Evolutionary conservation across 1,140 invertebrate species (phyloP).

Genomic region (Aphis gossypii): DNA sequence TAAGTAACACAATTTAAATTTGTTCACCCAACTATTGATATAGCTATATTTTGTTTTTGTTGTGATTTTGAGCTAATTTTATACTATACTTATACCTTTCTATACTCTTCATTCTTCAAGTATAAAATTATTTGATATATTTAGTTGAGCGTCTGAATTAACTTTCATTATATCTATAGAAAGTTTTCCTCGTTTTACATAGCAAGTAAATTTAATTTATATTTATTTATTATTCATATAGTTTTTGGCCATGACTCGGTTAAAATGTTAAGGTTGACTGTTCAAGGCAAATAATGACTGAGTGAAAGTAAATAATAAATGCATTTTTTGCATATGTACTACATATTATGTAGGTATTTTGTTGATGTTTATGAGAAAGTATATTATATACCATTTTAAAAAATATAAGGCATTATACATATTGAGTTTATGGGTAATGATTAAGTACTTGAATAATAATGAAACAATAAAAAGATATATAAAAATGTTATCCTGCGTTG

Average conservation of each 20-base stretch:
- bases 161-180: conserved; percentile 22
- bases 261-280: conserved; percentile 19
- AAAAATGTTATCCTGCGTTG: neutral
- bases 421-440: neutral
- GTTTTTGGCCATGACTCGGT: neutral
- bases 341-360: neutral
- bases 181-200: neutral
- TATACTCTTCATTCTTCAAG: neutral
- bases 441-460: neutral
- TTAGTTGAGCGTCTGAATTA: neutral
- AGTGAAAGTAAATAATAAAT: conserved; percentile 38
- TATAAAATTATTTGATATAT: neutral
- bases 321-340: neutral
- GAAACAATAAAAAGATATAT: neutral
- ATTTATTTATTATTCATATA: neutral
- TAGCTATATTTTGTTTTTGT: neutral
- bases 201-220: neutral
- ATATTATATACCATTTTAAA: neutral
- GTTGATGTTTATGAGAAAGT: neutral
- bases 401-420: neutral
- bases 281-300: conserved; percentile 17
- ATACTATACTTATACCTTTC: neutral
- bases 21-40: neutral
- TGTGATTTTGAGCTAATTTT: neutral
- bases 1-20: neutral